Evolutionary conservation across 2,888 invertebrate species (phyloP), one percentile per base, ranked within the genome.

Genomic region (Lapara coniferarum): DNA sequence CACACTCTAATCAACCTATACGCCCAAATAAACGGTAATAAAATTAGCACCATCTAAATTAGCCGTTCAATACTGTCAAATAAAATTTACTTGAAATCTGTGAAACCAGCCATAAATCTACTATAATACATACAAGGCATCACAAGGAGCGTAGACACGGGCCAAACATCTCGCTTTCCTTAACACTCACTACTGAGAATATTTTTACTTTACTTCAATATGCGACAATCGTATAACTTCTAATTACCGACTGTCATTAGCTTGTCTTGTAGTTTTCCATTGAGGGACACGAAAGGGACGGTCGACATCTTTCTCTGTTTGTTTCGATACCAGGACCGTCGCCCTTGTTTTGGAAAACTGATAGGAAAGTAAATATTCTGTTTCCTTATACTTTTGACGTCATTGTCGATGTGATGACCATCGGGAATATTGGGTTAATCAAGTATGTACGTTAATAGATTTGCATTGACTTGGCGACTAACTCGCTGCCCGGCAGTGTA

Each of bases 201-300:
- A 25, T 4, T 56, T 56, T 16, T 25, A 56, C 12, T 10, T 56
- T 30, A 1, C 56, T 56, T 13, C 1, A 49, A 2, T 19, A 46
- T 46, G 49, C 63, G 13, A 49, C 49, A 13, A 63, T 44, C 19
- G 12, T 13, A 63, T 30, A 37, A 58, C n/a, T 51, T 52, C 58
- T 59, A 25, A 10, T 30, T 16, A 16, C 25, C 5, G 16, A 68
- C 68, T 68, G 57, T 68, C 52, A 30, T 52, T 12, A 19, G 16
- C 66, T 67, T 70, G 69, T 63, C 69, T 66, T 70, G 12, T 67
- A 70, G 57, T 66, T 69, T 70, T 70, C 19, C 56, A 51, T 55
- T 51, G 51, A 68, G 19, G 69, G 12, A 37, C 66, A 53, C 30
- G 69, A 71, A 70, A 69, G 69, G 59, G 55, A 66, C 16, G 8